Base-by-base conservation (phyloP, 2,797 vertebrate genomes). In the Buphagus erythrorhynchus region DNA sequence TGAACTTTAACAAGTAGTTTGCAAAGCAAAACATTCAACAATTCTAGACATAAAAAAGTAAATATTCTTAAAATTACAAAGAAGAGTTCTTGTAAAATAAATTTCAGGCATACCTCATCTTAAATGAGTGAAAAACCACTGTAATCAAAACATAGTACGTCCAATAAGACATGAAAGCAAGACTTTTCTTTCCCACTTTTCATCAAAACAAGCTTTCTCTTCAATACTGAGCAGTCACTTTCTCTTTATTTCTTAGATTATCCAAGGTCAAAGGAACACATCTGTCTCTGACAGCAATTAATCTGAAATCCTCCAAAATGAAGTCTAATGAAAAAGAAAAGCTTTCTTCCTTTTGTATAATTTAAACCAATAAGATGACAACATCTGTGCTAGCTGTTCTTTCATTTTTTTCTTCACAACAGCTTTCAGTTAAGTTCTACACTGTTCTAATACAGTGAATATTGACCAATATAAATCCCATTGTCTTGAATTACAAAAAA, bases 1-100 rank as follows among this genome's bases (percentile, higher is more conserved):
- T 97, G 49, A 92, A 93, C 62, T 95, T 85, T 87, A 96, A 90
- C 63, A 95, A 51, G 58, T 88, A 88, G 54, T 77, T 90, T 91
- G 76, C 80, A 96, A 96, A 92, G 69, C 42, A 79, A 91, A 96
- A 88, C 33, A 65, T 58, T 74, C 90, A 88, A 94, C 40, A 96
- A 75, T 81, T 75, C 6, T 29, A 75, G 38, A n/a, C 26, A 91
- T 63, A 43, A 94, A 94, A 83, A 80, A 35, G 4, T 31, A 75
- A 80, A 80, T 31, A 63, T 33, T 45, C 15, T 80, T 68, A 48
- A 91, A 93, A 85, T 95, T 77, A 89, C 17, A 40, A 92, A 22
- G 40, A 65, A 38, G 12, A 29, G n/a, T 55, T 81, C 31, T 59
- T 11, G 4, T 45, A 86, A 78, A 82, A 45, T 58, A 43, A 78